Evolutionary conservation across 2,888 invertebrate genomes (phyloP).

Genomic region (Lithophane semibrunnea): DNA sequence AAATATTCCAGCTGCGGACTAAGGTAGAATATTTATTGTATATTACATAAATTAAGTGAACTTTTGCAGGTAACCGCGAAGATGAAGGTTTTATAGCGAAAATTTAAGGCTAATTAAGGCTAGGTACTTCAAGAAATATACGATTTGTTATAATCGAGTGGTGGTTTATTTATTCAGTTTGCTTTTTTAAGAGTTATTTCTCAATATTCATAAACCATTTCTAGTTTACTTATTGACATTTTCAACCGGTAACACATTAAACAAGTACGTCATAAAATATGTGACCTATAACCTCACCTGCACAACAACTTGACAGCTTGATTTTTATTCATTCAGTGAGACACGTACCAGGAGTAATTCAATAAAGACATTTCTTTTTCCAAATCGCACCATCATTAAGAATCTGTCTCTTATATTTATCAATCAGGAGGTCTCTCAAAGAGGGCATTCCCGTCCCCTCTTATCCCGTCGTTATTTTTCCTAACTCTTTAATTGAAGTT

Average conservation of each 20-base stretch:
- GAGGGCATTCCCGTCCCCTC: neutral
- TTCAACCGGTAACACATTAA: neutral
- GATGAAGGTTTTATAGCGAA: constrained; percentile 1
- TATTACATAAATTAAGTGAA: constrained; percentile 32
- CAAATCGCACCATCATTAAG: neutral
- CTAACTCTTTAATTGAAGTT: neutral
- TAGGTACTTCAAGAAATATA: neutral
- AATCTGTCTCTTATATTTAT: neutral
- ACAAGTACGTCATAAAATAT: neutral
- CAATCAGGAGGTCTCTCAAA: neutral
- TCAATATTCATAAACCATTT: neutral
- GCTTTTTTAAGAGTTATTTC: neutral
- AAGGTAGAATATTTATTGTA: constrained; percentile 62
- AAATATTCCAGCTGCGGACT: constrained; percentile 34
- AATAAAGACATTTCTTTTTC: neutral
- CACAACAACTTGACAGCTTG: neutral
- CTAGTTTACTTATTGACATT: constrained; percentile 18
- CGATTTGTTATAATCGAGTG: neutral
- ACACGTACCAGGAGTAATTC: neutral
- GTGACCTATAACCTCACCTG: neutral
- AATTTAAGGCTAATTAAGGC: too few relatives aligned
- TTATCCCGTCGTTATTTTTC: neutral
- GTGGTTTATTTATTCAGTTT: neutral
- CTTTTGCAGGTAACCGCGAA: constrained; percentile 17
- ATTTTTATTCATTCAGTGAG: neutral